Conservation (phyloP, 2,113 vertebrate species). For the Rousettus leschenaultii region DNA sequence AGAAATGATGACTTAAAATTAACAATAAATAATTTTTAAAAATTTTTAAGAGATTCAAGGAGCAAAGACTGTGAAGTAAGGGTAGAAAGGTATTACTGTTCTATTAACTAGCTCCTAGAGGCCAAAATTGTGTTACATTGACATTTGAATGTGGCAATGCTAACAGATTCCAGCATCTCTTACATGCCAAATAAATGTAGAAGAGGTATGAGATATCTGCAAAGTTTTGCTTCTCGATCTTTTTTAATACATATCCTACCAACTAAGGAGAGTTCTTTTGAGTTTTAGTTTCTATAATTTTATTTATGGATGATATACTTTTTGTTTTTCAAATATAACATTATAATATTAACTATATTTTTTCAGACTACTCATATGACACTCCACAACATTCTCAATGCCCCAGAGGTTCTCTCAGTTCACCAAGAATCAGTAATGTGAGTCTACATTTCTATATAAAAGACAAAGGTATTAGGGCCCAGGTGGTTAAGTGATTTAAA, state of each 20-base stretch:
- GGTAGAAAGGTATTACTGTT: background rate
- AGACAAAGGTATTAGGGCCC: background rate
- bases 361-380: background rate
- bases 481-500: background rate
- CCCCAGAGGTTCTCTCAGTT: background rate
- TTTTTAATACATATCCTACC: background rate
- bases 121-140: background rate
- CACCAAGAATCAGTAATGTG: background rate
- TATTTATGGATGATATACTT: background rate
- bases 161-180: background rate
- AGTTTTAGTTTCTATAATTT: constrained; percentile 16
- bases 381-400: background rate
- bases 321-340: background rate
- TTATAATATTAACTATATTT: background rate
- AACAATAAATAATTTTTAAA: background rate
- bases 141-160: background rate
- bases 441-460: background rate
- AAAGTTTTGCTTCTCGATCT: background rate
- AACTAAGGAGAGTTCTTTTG: background rate
- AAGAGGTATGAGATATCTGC: background rate
- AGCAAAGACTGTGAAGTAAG: background rate
- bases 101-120: background rate
- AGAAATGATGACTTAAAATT: background rate
- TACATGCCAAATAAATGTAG: background rate
- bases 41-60: background rate